Base-by-base conservation (phyloP, 2,888 invertebrate genomes). In the Pollenia griseotomentosa region DNA sequence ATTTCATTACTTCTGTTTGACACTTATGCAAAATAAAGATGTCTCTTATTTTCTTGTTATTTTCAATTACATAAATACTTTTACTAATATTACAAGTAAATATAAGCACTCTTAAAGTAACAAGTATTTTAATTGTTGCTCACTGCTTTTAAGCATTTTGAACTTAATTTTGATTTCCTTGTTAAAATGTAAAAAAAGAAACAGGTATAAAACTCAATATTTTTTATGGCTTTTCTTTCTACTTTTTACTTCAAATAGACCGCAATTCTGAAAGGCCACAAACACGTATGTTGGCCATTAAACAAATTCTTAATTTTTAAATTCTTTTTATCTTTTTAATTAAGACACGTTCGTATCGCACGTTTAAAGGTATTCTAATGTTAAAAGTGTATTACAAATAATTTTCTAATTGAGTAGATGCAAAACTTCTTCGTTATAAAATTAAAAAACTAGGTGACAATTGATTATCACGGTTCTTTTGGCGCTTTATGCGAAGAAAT, bases 281-380 rank as follows among this genome's bases (percentile, higher is more conserved):
- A 78, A 59, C 68, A 78, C 78, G 68, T 68, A 78, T 68, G 51
- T 68, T 40, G 53, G 14, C 68, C 51, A 33, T n/a, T 68, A 53
- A 40, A 51, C 2, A 1, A 2, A 33, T 33, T 33, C 5, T 33
- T 33, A 70, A 51, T 33, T 42, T 42, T n/a, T n/a, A 33, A 33
- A 33, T 33, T 33, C 33, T 6, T 33, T 33, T 33, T 0, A 33
- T 6, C 33, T 23, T 23, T 23, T 2, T 23, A 23, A 23, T 23
- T 23, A 23, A 23, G 2, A 23, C 23, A 23, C 33, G 6, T 33
- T 6, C 33, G 33, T 33, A 2, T 33, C 33, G 33, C 33, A 33
- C 2, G 33, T 33, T 33, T 4, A 33, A 33, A 33, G 33, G 33
- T 33, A 4, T 33, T 33, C 3, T 33, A 33, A 33, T 2, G 33